These are phyloP conservation scores for Rhyacophila evoluta DNA, from an alignment of 2,888 invertebrate genomes.

Conservation along the genomic window DNA sequence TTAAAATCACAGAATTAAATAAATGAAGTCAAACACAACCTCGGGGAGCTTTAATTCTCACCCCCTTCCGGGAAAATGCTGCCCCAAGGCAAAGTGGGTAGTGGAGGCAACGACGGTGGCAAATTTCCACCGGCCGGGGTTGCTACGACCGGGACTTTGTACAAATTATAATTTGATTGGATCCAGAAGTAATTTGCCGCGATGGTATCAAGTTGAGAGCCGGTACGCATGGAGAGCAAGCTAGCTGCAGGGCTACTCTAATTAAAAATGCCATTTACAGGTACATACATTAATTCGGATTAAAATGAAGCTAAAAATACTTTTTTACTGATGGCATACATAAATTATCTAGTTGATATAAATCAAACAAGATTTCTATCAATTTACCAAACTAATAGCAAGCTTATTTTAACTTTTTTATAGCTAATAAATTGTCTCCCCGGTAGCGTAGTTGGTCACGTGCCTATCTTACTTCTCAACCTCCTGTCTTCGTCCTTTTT, in stretches of 20 bases:
- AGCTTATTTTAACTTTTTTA: too few relatives aligned
- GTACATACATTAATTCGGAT: neutral
- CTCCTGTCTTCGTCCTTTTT: too few relatives aligned
- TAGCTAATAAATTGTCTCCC: too few relatives aligned
- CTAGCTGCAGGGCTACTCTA: constrained; percentile 1
- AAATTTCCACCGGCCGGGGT: constrained; percentile 13
- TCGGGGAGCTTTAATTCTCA: neutral
- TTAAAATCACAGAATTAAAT: constrained; percentile 18
- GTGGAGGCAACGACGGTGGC: neutral
- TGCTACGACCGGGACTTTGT: constrained; percentile 28
- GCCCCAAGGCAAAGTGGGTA: neutral
- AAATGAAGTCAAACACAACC: constrained; percentile 19
- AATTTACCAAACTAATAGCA: too few relatives aligned
- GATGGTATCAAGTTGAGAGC: constrained; percentile 41
- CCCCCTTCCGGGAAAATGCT: neutral
- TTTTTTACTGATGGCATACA: neutral
- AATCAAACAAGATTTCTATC: too few relatives aligned
- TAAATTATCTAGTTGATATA: too few relatives aligned
- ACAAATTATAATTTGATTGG: constrained; percentile 53
- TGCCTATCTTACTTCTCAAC: too few relatives aligned
- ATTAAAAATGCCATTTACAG: neutral
- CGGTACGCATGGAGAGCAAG: neutral
- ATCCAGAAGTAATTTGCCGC: constrained; percentile 49
- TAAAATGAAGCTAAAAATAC: neutral
- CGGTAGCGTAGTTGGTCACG: too few relatives aligned